Conservation (phyloP, 2,888 invertebrate species). For the Tetranychus truncatus region DNA sequence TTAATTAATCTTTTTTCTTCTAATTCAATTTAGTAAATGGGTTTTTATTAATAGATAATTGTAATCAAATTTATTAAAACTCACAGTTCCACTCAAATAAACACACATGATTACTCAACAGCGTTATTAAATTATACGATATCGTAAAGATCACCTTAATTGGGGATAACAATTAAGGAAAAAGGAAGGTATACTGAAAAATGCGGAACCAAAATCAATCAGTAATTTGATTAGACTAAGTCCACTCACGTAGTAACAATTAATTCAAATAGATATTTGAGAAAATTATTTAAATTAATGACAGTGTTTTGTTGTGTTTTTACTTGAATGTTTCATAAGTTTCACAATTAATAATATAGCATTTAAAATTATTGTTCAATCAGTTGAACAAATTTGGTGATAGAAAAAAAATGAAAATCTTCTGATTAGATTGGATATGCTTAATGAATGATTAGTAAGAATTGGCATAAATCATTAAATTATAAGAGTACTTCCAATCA, state of each 20-base stretch:
- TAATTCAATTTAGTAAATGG: not conserved
- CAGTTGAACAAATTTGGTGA: too few relatives aligned
- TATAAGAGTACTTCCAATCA: too few relatives aligned
- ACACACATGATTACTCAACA: not conserved
- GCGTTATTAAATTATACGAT: not conserved
- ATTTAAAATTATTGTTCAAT: too few relatives aligned
- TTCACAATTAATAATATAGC: too few relatives aligned
- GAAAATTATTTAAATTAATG: too few relatives aligned
- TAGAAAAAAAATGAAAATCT: too few relatives aligned
- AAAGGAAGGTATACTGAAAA: not conserved
- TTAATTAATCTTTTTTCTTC: not conserved
- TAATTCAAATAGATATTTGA: not conserved
- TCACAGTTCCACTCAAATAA: not conserved
- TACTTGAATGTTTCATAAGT: too few relatives aligned
- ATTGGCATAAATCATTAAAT: too few relatives aligned
- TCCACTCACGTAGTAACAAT: not conserved
- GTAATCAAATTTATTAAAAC: not conserved
- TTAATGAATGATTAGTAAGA: too few relatives aligned
- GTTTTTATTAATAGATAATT: not conserved
- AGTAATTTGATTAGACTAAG: not conserved
- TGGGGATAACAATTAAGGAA: not conserved
- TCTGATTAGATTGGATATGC: too few relatives aligned
- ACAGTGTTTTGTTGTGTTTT: too few relatives aligned
- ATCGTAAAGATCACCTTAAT: not conserved
- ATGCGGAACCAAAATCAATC: not conserved